A percentile compares a stretch with the other conserved stretches of the same genome.
Conservation (phyloP, 2,113 vertebrate genomes). For the Malurus elegans region DNA sequence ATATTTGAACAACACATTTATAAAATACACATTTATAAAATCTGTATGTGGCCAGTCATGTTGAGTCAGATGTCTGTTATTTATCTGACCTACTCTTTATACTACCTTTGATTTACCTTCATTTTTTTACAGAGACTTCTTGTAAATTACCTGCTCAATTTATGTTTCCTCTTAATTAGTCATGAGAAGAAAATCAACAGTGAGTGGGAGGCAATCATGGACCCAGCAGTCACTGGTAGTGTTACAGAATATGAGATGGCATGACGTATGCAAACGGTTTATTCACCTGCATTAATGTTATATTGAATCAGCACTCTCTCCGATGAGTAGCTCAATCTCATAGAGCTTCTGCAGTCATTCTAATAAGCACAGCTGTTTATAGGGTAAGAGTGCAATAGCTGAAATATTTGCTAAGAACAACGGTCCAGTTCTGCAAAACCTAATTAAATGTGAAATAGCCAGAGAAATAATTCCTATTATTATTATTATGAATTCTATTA, state of each 20-base stretch:
- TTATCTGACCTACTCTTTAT: background rate
- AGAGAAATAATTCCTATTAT: background rate
- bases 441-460: background rate
- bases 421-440: background rate
- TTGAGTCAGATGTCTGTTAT: background rate
- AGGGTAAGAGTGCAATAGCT: background rate
- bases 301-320: slow-evolving; percentile 12
- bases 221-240: background rate
- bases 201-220: background rate
- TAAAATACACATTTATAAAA: background rate
- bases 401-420: background rate
- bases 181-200: background rate
- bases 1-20: background rate
- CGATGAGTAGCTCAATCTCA: background rate
- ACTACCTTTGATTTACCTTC: background rate
- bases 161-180: background rate
- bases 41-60: background rate
- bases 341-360: background rate
- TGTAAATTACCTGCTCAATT: background rate
- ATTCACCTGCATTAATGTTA: background rate
- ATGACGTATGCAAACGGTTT: background rate
- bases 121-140: background rate
- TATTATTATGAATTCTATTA: background rate
- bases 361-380: background rate
- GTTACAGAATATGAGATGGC: background rate